phyloP scores from a whole-genome alignment of 2,113 vertebrate genomes.

The Aix galericulata region DNA sequence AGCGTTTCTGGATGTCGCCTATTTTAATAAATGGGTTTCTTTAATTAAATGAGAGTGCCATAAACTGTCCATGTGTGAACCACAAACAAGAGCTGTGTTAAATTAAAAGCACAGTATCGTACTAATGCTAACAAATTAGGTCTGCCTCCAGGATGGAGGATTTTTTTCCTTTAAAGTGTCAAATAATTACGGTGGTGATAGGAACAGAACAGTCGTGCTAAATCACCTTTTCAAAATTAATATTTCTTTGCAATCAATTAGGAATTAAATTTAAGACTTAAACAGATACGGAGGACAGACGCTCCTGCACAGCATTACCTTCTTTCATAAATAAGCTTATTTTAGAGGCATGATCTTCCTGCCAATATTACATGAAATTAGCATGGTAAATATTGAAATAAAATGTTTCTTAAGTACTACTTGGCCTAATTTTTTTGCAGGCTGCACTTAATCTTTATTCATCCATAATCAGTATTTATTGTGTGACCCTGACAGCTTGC shows the following conservation, averaged over 20 bases:
- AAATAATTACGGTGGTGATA: slow-evolving; percentile 59
- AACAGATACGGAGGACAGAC: slow-evolving; percentile 20
- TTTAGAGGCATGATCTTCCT: slow-evolving; percentile 74
- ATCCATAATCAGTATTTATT: slow-evolving; percentile 86
- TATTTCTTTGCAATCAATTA: slow-evolving; percentile 70
- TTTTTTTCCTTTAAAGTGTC: slow-evolving; percentile 59
- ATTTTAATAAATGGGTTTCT: slow-evolving; percentile 68
- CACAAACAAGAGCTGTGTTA: slow-evolving; percentile 68
- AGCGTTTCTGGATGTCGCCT: slow-evolving; percentile 38
- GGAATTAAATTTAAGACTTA: slow-evolving; percentile 51
- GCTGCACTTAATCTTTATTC: slow-evolving; percentile 86
- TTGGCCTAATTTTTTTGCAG: slow-evolving; percentile 77
- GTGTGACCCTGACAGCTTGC: slow-evolving; percentile 84
- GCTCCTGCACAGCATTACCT: slow-evolving; percentile 2
- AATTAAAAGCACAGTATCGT: slow-evolving; percentile 73
- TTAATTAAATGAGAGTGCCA: slow-evolving; percentile 75
- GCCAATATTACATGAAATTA: slow-evolving; percentile 77
- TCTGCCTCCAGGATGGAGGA: slow-evolving; percentile 52
- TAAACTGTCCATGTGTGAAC: slow-evolving; percentile 73
- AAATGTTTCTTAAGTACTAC: slow-evolving; percentile 71
- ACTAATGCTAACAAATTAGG: slow-evolving; percentile 81
- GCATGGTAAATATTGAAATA: slow-evolving; percentile 78
- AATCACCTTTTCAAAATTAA: slow-evolving; percentile 72
- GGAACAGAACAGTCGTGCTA: slow-evolving; percentile 47
- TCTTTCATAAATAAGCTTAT: slow-evolving; percentile 64